Evolutionary conservation across 2,888 invertebrate genomes (phyloP).

Genomic region (Drosophila kuntzei): DNA sequence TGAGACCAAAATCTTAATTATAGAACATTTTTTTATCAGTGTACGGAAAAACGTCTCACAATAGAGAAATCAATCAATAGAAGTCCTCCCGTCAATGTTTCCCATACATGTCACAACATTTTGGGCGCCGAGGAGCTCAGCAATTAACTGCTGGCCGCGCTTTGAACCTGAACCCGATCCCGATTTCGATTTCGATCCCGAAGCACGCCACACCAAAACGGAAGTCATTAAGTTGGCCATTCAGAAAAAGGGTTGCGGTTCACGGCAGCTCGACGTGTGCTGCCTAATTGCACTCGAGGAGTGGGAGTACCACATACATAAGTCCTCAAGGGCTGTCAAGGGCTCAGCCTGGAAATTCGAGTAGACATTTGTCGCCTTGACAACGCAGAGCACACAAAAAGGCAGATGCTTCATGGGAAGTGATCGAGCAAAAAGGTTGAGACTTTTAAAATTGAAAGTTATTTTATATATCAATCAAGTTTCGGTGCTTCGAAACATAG

Average conservation of each 20-base stretch:
- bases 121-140: slow-evolving; percentile 33
- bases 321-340: slow-evolving; percentile 3
- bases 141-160: slow-evolving; percentile 57
- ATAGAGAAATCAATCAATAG: slow-evolving; percentile 68
- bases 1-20: no score
- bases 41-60: no score
- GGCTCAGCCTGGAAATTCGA: slow-evolving; percentile 53
- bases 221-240: slow-evolving; percentile 71
- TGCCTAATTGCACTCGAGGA: slow-evolving; percentile 62
- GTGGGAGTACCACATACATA: slow-evolving; percentile 22
- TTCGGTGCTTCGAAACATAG: no score
- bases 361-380: slow-evolving; percentile 43
- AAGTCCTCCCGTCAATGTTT: slow-evolving; percentile 20
- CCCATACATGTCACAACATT: slow-evolving; percentile 21
- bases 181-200: slow-evolving; percentile 12
- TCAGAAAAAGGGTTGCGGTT: slow-evolving; percentile 65
- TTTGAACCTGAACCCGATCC: slow-evolving; percentile 43
- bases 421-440: not conserved
- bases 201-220: slow-evolving; percentile 41
- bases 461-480: no score
- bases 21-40: no score
- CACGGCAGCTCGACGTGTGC: slow-evolving; percentile 51
- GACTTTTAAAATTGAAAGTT: no score
- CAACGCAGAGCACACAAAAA: not conserved
- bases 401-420: slow-evolving; percentile 29